These are phyloP conservation scores for Pandemis cinnamomeana DNA, from an alignment of 2,888 invertebrate species.

Conservation along the genomic window DNA sequence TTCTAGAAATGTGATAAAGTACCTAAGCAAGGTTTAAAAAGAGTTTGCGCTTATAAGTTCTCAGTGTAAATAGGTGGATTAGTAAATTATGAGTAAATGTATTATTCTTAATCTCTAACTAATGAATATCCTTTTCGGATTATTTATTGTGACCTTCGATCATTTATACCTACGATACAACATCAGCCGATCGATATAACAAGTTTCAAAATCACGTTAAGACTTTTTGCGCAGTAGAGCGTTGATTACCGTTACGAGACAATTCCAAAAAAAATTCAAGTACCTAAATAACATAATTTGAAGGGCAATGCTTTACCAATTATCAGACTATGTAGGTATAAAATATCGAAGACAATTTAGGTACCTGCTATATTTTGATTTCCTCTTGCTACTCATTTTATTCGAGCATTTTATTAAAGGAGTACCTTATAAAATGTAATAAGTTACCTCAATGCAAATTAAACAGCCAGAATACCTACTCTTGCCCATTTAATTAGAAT, in stretches of 20 bases:
- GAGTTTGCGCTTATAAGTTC: conserved; percentile 28
- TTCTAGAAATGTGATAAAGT: conserved; percentile 32
- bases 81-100: conserved; percentile 24
- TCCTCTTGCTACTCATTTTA: neutral
- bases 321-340: no score
- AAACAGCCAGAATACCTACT: neutral
- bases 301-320: no score
- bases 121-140: conserved; percentile 6
- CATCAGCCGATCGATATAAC: no score
- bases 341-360: neutral
- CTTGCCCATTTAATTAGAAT: conserved; percentile 5
- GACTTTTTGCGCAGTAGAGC: no score
- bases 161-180: no score
- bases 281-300: no score
- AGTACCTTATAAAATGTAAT: neutral
- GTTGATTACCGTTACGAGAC: no score
- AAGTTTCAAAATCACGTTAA: no score
- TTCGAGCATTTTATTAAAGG: neutral
- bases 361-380: conserved; percentile 21
- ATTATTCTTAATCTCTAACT: conserved; percentile 14
- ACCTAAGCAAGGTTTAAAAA: conserved; percentile 6
- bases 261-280: no score
- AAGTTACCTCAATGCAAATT: neutral
- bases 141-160: neutral
- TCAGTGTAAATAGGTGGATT: conserved; percentile 22